Evolutionary conservation across 2,797 vertebrate genomes (phyloP), one percentile per base, ranked within the genome.

Genomic region (Pyrocephalus nanus): DNA sequence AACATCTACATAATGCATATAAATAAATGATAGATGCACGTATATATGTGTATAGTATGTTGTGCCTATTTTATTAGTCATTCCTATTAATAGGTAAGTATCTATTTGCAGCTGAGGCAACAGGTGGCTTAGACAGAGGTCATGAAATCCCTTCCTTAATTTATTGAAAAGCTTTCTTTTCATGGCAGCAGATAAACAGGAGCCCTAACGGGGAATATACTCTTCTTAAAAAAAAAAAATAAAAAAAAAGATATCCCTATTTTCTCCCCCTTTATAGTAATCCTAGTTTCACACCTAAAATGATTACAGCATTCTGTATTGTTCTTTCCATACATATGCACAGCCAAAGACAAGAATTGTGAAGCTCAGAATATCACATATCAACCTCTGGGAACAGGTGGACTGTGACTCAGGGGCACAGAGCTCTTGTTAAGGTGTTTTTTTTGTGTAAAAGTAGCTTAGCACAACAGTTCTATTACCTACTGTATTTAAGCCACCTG

Each of bases 391-490:
- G 75, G 95, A 98, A 95, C 97, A 97, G 96, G 97, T 97, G 96
- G 95, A 89, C 87, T 79, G 61, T 94, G 82, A 65, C 86, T 93
- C 42, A 92, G 79, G 88, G 79, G 86, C 95, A 95, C 71, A 96
- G 90, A 95, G 92, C 95, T 96, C 98, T 97, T 96, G 95, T 96
- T 96, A 92, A 93, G 94, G 96, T 97, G 91, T 79, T 96, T 97
- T 95, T 92, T 95, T 92, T 95, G 92, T 94, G 92, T 95, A 97
- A 97, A 96, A 96, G 85, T 90, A 97, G 95, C 94, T 96, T 94
- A 96, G 93, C 95, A 93, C 69, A 91, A 79, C 77, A 90, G 82
- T 92, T 86, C 95, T 96, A 86, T 94, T 97, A 94, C 90, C 82
- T 90, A 85, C 74, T 12, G 14, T 84, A 87, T 95, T 94, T 88